Evolutionary conservation across 2,888 invertebrate species (phyloP).

Genomic region (Drosophila anomelani): DNA sequence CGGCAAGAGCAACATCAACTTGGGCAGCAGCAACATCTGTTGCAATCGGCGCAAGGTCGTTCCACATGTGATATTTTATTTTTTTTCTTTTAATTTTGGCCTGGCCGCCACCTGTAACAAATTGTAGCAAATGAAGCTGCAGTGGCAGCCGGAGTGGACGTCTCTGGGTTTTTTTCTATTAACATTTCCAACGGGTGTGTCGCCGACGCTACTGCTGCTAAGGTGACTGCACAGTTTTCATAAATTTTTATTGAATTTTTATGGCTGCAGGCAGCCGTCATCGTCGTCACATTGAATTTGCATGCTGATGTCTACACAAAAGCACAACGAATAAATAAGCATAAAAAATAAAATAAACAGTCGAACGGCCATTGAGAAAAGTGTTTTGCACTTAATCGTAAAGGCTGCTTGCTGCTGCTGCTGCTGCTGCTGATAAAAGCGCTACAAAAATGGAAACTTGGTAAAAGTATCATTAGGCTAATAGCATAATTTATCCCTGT

Average conservation of each 20-base stretch:
- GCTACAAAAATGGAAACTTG: conserved; percentile 24
- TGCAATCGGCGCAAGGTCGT: conserved; percentile 80
- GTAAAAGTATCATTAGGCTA: conserved; percentile 24
- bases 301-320: conserved; percentile 55
- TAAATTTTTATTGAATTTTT: conserved; percentile 70
- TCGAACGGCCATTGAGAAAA: conserved; percentile 57
- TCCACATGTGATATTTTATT: conserved; percentile 39
- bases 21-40: conserved; percentile 34
- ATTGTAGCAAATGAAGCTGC: conserved; percentile 68
- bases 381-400: conserved; percentile 62
- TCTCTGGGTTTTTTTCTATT: conserved; percentile 46
- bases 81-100: conserved; percentile 22
- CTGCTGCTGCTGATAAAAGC: conserved; percentile 28
- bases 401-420: conserved; percentile 19
- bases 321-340: conserved; percentile 38
- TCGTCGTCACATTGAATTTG: conserved; percentile 54
- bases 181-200: conserved; percentile 67
- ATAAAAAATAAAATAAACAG: conserved; percentile 54
- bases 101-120: conserved; percentile 67
- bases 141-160: conserved; percentile 44
- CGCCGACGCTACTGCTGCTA: conserved; percentile 28
- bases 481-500: conserved; percentile 33
- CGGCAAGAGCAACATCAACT: conserved; percentile 11
- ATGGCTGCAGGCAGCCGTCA: conserved; percentile 67
- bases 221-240: conserved; percentile 70